Base-by-base conservation (phyloP, 2,797 vertebrate genomes). In the Spondyliosoma cantharus region DNA sequence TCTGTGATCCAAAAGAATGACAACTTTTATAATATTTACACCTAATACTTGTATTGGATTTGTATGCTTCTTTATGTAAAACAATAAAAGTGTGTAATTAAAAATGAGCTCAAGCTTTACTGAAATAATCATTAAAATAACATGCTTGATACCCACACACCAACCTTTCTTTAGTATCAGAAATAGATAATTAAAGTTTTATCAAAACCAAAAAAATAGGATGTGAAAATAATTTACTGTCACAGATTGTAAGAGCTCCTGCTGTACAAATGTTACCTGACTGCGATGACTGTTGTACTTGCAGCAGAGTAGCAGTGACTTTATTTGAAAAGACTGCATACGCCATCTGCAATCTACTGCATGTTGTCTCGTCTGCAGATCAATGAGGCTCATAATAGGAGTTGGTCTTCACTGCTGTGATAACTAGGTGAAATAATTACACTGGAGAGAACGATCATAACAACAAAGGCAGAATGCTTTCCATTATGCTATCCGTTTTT, bases 401-500 rank as follows among this genome's bases (percentile, higher is more conserved):
- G 75, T 67, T 76, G 85, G 77, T 82, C 77, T 69, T 76, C 75
- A 71, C 85, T 60, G 71, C 82, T 84, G 79, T 80, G 86, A 88
- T 88, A 87, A 91, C 90, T 82, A 83, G 71, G 80, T 84, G 68
- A 81, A 89, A 89, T 87, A 86, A 92, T 92, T 93, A 87, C 80
- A 82, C 67, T 69, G 69, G 84, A 91, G 72, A 77, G 83, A 80
- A 45, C 2, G 62, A 85, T 79, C 81, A 79, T 86, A 87, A 87
- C 59, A 74, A 76, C 64, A 73, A 56, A 80, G 66, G 60, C 71
- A 61, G 48, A 83, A 80, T 77, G 66, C 82, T 76, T 85, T 81
- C 62, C 57, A 81, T 76, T 85, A 74, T 76, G 71, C 79, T 50
- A 57, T 80, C 71, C 85, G 86, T 89, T 89, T 80, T 52, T 68